phyloP scores from a whole-genome alignment of 2,888 invertebrate species.

The Cepaea hortensis region DNA sequence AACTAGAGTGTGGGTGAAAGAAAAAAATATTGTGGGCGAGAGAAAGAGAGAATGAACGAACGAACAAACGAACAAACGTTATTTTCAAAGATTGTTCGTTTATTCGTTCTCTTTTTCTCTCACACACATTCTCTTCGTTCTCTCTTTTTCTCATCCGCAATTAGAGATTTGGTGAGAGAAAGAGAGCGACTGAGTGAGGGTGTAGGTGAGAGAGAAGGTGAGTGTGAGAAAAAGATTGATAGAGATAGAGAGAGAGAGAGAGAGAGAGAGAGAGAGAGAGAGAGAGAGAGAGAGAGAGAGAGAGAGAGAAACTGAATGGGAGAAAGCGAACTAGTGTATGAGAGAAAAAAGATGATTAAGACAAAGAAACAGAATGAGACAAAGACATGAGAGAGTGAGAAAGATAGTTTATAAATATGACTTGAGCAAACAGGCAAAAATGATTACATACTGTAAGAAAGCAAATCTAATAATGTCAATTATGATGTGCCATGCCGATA shows the following conservation, averaged over 20 bases:
- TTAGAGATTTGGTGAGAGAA: slow-evolving; percentile 2
- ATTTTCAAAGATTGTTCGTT: too few species aligned
- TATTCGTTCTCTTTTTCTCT: too few species aligned
- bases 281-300: slow-evolving; percentile 18
- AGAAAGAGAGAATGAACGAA: background rate
- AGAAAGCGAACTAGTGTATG: too few species aligned
- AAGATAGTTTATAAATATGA: too few species aligned
- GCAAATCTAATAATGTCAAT: too few species aligned
- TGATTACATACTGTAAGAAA: too few species aligned
- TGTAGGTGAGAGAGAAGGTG: too few species aligned
- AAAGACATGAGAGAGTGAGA: background rate
- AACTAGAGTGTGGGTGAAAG: background rate
- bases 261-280: slow-evolving; percentile 15
- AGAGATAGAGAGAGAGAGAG: background rate
- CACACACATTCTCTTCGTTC: too few species aligned
- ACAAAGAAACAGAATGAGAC: background rate
- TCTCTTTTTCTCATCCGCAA: background rate
- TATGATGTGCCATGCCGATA: too few species aligned
- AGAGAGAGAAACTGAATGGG: background rate
- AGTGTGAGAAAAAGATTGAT: background rate
- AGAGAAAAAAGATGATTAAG: background rate
- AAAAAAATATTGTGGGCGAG: too few species aligned
- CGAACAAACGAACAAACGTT: background rate
- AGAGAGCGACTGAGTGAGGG: slow-evolving; percentile 3
- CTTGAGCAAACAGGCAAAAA: too few species aligned